Conservation (phyloP, 2,113 vertebrate genomes). For the Rafetus swinhoei region DNA sequence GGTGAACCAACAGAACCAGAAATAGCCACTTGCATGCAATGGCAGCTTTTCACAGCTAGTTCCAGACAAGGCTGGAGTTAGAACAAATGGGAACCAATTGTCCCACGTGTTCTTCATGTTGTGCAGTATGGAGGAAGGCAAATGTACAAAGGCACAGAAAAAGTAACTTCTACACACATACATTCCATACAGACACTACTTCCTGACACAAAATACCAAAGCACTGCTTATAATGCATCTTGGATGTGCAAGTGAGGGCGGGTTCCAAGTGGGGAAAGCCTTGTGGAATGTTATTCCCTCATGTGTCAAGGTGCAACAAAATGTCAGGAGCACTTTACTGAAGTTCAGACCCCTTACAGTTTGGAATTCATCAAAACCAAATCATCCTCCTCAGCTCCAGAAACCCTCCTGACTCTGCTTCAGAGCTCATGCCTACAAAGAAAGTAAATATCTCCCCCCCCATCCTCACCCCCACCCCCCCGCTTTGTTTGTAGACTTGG, state of each 20-base stretch:
- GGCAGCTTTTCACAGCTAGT: neutral
- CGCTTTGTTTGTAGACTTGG: neutral
- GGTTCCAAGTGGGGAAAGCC: neutral
- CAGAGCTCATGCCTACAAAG: neutral
- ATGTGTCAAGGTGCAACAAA: neutral
- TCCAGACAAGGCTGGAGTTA: neutral
- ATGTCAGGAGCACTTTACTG: neutral
- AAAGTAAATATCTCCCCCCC: neutral
- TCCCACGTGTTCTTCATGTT: neutral
- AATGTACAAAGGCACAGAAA: neutral
- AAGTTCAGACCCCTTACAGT: neutral
- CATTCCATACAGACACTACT: neutral
- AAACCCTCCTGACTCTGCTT: neutral
- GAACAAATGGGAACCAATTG: neutral
- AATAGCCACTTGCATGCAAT: neutral
- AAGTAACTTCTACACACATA: neutral
- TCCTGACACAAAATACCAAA: neutral
- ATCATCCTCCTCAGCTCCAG: neutral
- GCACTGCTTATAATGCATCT: neutral
- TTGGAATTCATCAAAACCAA: neutral
- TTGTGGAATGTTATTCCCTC: neutral
- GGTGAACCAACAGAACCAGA: neutral
- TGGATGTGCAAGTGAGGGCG: neutral
- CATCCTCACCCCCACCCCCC: too few relatives aligned
- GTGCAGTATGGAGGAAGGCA: neutral